Base-by-base conservation (phyloP, 2,113 vertebrate species). In the Fulica atra region DNA sequence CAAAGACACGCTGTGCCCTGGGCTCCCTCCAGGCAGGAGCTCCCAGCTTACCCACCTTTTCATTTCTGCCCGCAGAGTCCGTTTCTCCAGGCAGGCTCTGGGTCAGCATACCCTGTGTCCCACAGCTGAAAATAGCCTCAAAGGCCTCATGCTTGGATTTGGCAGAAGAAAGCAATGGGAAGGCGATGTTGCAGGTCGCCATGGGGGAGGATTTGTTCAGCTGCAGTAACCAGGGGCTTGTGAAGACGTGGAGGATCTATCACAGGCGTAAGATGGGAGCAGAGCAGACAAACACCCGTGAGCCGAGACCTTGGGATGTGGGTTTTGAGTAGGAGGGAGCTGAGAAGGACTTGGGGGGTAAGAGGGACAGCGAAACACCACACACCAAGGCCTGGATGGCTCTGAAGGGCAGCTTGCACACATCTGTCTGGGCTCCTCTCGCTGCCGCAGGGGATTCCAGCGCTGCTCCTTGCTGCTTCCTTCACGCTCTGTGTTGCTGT, bases 401-500 rank as follows among this genome's bases (percentile, higher is more conserved):
- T 95, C 71, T 0, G 0, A 68, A 71, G 53, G 57, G 70, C 25
- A 63, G 36, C 33, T 90, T 36, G 46, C 54, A 61, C 44, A 20
- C 64, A 36, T 84, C 64, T 70, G 50, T 36, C 59, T 3, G 0
- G 51, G 68, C 64, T 83, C 83, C 92, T 94, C 72, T 77, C 8
- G 6, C 60, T 88, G 86, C 83, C 2, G 0, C 42, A 18, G 83
- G 83, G 63, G 64, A 90, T 88, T 94, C 91, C 76, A 91, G 64
- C 18, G 1, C 54, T 94, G 24, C 42, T 94, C 38, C 54, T 64
- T 6, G 18, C 88, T 81, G 69, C 60, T 53, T 73, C 64, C 60
- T 86, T 80, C 87, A 74, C 89, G 53, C 82, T 61, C 60, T 86
- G 91, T 26, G 13, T 89, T 21, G 4, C 79, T 96, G 86, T 94